Conservation (phyloP, 2,888 invertebrate genomes). For the Dynastes tityus region DNA sequence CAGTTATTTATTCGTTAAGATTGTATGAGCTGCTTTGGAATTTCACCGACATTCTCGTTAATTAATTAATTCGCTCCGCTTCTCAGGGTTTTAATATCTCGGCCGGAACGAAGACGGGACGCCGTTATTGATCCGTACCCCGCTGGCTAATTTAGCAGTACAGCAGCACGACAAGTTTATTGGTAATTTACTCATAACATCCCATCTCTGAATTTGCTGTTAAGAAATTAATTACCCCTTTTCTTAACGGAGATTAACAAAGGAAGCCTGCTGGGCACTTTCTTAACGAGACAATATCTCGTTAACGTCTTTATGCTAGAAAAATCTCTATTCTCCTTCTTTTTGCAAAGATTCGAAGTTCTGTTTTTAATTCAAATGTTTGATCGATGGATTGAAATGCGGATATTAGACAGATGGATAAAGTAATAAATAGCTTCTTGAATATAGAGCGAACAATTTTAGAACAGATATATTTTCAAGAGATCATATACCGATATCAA, state of each 20-base stretch:
- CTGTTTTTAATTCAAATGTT: no score
- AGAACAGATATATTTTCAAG: no score
- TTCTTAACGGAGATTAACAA: slow-evolving; percentile 28
- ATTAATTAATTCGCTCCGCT: slow-evolving; percentile 42
- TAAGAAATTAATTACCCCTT: slow-evolving; percentile 58
- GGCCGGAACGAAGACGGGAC: slow-evolving; percentile 53
- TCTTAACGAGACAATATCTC: slow-evolving; percentile 27
- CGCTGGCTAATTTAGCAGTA: slow-evolving; percentile 58
- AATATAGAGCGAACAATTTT: no score
- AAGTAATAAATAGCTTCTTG: no score
- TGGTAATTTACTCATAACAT: slow-evolving; percentile 62
- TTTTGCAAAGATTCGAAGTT: no score
- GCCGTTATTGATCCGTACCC: slow-evolving; percentile 59
- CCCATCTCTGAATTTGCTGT: slow-evolving; percentile 57
- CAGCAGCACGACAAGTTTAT: slow-evolving; percentile 60
- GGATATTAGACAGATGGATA: no score
- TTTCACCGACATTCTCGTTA: slow-evolving; percentile 42
- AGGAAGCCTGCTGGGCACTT: slow-evolving; percentile 7
- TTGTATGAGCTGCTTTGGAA: slow-evolving; percentile 33
- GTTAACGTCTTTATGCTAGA: slow-evolving; percentile 19
- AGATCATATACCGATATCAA: no score
- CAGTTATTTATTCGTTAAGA: slow-evolving; percentile 36
- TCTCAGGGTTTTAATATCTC: slow-evolving; percentile 40
- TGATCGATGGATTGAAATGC: no score
- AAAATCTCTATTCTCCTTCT: neutral